Conservation (phyloP, 2,113 vertebrate genomes). For the Sturnira hondurensis region DNA sequence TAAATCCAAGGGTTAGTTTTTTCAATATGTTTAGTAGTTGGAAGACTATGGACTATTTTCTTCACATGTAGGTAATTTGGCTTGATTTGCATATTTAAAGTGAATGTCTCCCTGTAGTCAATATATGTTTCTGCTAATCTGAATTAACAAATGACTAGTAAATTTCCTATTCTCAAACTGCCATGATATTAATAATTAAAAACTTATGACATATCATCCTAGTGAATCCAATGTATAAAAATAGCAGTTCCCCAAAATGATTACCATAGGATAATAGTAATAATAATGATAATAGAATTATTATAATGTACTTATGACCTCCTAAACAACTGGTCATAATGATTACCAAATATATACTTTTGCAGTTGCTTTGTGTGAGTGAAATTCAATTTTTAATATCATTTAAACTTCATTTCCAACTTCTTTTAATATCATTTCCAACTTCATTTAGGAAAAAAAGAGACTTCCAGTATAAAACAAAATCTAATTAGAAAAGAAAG, state of each 20-base stretch:
- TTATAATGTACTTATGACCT: not conserved
- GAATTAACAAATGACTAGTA: not conserved
- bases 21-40: not conserved
- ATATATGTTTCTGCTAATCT: not conserved
- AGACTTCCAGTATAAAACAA: not conserved
- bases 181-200: not conserved
- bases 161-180: not conserved
- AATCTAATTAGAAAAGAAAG: conserved; percentile 10
- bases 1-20: not conserved
- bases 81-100: conserved; percentile 15
- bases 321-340: not conserved
- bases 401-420: not conserved
- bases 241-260: not conserved
- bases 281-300: not conserved
- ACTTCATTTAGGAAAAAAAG: not conserved
- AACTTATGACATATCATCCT: not conserved
- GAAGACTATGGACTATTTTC: not conserved
- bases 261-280: not conserved
- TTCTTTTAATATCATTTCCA: not conserved
- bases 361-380: not conserved
- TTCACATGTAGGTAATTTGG: not conserved
- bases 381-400: not conserved
- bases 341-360: not conserved
- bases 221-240: not conserved
- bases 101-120: not conserved